A percentile compares a stretch with the other conserved stretches of the same genome.
phyloP scores from a whole-genome alignment of 2,888 invertebrate species.

The Pseudolycoriella hygida region DNA sequence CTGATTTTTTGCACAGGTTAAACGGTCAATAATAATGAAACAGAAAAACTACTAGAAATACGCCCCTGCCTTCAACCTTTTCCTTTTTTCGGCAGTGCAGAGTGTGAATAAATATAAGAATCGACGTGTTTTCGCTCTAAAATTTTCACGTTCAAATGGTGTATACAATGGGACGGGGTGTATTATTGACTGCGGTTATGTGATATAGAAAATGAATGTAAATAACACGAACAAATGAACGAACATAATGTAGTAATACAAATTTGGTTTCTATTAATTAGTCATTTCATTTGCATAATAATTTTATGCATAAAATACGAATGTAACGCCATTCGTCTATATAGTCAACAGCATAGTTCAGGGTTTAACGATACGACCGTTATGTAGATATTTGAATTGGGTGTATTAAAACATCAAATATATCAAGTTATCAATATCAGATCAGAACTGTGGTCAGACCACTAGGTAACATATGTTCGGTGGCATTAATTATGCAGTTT shows the following conservation, averaged over 20 bases:
- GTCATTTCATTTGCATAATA: constrained; percentile 13
- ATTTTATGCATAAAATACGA: background rate
- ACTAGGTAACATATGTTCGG: constrained; percentile 5
- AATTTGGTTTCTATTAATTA: constrained; percentile 13
- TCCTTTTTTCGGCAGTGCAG: background rate
- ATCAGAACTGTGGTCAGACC: constrained; percentile 4
- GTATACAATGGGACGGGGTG: too few relatives aligned
- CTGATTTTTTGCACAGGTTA: too few relatives aligned
- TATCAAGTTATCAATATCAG: constrained; percentile 7
- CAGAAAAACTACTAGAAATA: too few relatives aligned
- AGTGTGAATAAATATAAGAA: background rate
- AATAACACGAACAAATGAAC: background rate
- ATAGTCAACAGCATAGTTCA: too few relatives aligned
- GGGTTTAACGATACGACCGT: too few relatives aligned
- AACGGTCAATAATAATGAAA: too few relatives aligned
- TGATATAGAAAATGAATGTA: too few relatives aligned
- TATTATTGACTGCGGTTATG: too few relatives aligned
- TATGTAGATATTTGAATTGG: background rate
- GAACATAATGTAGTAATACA: constrained; percentile 1
- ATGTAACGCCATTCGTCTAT: background rate
- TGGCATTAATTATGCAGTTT: background rate
- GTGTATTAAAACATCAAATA: constrained; percentile 7
- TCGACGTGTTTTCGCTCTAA: too few relatives aligned
- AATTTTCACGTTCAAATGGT: too few relatives aligned
- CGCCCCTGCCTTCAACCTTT: background rate